Evolutionary conservation across 2,113 vertebrate genomes (phyloP), one percentile per base, ranked within the genome.

Genomic region (Mesocricetus auratus): DNA sequence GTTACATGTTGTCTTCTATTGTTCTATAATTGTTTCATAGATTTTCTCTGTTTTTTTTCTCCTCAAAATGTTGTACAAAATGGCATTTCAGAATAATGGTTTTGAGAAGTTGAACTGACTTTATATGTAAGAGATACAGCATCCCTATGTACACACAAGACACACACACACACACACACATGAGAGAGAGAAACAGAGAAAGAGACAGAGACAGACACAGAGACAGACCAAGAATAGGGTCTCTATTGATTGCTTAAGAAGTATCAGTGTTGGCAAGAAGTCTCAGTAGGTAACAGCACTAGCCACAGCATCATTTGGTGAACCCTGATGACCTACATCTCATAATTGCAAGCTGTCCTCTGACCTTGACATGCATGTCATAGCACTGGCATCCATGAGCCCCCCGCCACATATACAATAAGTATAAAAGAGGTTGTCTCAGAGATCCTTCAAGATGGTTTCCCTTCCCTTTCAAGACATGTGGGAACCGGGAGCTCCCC

Each of bases 1-100:
- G 73, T 78, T 89, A 53, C 66, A 42, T 2, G 19, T 36, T 62
- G 68, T 10, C 4, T 69, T 93, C 47, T 82, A 8, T 66, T 66
- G 50, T 45, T 92, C 81, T 96, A 2, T 75, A 96, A 86, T 79
- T 58, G 24, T 42, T 50, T 95, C 86, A 29, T 71, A 45, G 74
- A 19, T 71, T n/a, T 71, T 71, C 36, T 71, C 19, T 24, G 26
- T 26, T 83, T 42, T 50, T 86, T 97, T 92, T 5, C 26, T 90
- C 12, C 29, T 92, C 85, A 74, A 56, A 86, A 50, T 81, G 6
- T 58, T 56, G 11, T 2, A 66, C 19, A 75, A 90, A 96, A 92
- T 56, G 39, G 33, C 89, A 64, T 81, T 88, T 81, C 26, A 79
- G 33, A 78, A 74, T 50, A 42, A 16, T 79, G 42, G 53, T 94